A percentile compares a stretch with the other conserved stretches of the same genome.
Evolutionary conservation across 2,797 vertebrate genomes (phyloP).

Genomic region (Smutsia gigantea): DNA sequence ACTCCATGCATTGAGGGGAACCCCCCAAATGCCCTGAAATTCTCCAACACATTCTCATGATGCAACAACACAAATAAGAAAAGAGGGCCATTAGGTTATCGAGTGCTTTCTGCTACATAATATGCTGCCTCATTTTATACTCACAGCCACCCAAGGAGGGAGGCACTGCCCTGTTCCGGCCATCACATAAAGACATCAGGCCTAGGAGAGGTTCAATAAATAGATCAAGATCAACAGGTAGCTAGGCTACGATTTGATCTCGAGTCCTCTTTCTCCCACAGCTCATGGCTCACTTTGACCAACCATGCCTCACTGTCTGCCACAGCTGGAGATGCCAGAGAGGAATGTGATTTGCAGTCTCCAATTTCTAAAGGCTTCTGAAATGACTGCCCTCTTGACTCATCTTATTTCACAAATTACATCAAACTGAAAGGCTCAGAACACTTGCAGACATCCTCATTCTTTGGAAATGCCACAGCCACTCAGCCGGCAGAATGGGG

Average conservation of each 20-base stretch:
- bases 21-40: background rate
- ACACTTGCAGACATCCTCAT: slow-evolving; percentile 70
- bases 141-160: background rate
- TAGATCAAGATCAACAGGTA: background rate
- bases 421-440: slow-evolving; percentile 73
- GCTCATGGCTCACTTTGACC: background rate
- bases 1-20: background rate
- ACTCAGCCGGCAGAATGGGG: slow-evolving; percentile 75
- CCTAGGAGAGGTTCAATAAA: background rate
- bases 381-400: slow-evolving; percentile 77
- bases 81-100: background rate
- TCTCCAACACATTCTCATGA: slow-evolving; percentile 6
- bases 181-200: background rate
- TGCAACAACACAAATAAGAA: background rate
- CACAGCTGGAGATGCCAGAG: background rate
- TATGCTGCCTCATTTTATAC: background rate
- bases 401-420: slow-evolving; percentile 78
- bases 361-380: slow-evolving; percentile 65
- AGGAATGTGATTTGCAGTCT: slow-evolving; percentile 58
- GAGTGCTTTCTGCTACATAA: background rate
- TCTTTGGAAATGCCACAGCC: slow-evolving; percentile 85
- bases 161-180: background rate
- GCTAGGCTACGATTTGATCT: background rate
- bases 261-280: background rate
- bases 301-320: background rate